Evolutionary conservation across 2,888 invertebrate species (phyloP), one percentile per base, ranked within the genome.

Genomic region (Ariolimax columbianus): DNA sequence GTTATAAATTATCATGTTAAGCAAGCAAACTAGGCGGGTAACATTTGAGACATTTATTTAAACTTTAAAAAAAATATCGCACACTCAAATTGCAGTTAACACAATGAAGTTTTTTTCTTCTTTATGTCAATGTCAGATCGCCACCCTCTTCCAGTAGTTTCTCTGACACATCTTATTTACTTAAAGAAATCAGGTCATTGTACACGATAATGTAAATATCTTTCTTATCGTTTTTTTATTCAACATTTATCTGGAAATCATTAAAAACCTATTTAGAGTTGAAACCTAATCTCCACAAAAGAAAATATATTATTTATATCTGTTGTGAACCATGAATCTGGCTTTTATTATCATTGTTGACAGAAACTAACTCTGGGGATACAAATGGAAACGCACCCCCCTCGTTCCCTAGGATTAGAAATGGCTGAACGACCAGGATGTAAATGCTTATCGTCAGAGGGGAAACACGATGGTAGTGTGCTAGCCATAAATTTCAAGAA

Each of bases 1-100:
- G 73, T n/a, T 73, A 30, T 47, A 47, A 73, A 73, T 73, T 73
- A 73, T 43, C 2, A 26, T 14, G 3, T 43, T 43, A n/a, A 47
- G 26, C n/a, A 30, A 43, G 7, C 73, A 7, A 72, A 72, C 72
- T 51, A 51, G 2, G 51, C 30, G 30, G 19, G 23, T 33, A 75
- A 23, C 51, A 30, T n/a, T 26, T 73, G 30, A 11, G n/a, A 17
- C n/a, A 43, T 47, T 73, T 47, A 19, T 51, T 51, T 33, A 30
- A 19, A 30, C n/a, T 47, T 47, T 30, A 33, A 19, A 36, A n/a
- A n/a, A 19, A 51, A 51, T 51, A 19, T 75, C 75, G 33, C 75
- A 75, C 75, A 33, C 51, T 43, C n/a, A 73, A 73, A 73, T 14
- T 51, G 9, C 7, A 75, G 51, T 51, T 75, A 30, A 73, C 30